These are phyloP conservation scores for Sinocyclocheilus anophthalmus DNA, from an alignment of 2,113 vertebrate genomes.

Conservation along the genomic window DNA sequence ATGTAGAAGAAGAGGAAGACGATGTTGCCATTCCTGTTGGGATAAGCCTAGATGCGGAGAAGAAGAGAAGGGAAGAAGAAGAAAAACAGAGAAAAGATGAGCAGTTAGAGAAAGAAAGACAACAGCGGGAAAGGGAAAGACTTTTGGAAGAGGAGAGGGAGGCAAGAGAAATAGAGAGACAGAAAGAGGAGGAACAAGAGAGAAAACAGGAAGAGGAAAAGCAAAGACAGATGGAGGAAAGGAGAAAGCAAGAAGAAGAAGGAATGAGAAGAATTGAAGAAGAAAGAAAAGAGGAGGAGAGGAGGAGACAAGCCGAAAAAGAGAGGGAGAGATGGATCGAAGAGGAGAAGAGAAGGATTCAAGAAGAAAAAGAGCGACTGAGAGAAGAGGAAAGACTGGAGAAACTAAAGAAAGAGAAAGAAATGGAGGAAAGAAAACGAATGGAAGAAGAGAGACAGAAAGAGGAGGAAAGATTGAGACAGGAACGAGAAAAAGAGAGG, in stretches of 20 bases:
- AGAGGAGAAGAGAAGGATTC: background rate
- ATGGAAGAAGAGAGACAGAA: no score
- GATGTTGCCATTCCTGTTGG: background rate
- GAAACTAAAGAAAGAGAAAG: no score
- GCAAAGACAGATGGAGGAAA: background rate
- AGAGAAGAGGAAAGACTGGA: no score
- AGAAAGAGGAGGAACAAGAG: background rate
- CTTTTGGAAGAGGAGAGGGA: background rate
- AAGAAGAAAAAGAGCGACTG: slow-evolving; percentile 4
- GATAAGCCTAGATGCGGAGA: background rate
- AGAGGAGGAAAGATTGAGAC: no score
- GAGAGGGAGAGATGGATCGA: slow-evolving; percentile 14
- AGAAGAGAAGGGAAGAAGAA: slow-evolving; percentile 7
- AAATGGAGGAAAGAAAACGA: no score
- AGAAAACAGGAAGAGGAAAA: background rate
- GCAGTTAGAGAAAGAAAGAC: slow-evolving; percentile 10
- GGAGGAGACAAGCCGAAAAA: background rate
- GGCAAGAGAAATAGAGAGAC: slow-evolving; percentile 12
- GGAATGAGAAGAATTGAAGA: background rate
- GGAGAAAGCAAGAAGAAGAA: background rate
- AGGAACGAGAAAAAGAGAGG: no score
- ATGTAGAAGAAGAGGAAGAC: slow-evolving; percentile 29
- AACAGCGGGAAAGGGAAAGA: slow-evolving; percentile 17
- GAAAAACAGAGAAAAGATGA: slow-evolving; percentile 2
- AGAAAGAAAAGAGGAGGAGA: background rate